A percentile compares a stretch with the other conserved stretches of the same genome.
Conservation (phyloP, 1,140 invertebrate genomes). For the Cotesia glomerata region DNA sequence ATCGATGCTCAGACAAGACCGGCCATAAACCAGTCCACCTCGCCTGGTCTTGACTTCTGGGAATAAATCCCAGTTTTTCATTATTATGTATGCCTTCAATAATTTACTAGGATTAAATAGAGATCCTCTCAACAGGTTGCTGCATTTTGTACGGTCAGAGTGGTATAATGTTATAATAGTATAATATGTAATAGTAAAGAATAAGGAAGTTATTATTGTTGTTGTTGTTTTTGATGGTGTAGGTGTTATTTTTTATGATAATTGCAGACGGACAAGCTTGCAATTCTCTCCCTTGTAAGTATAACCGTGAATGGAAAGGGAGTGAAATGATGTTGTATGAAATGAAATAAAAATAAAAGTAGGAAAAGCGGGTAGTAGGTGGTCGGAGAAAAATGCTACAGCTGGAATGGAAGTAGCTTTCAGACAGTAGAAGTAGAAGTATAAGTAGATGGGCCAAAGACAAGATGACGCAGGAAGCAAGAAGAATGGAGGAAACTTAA, state of each 20-base stretch:
- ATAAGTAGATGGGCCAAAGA: background rate
- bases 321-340: too few relatives aligned
- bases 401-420: background rate
- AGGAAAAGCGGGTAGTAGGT: background rate
- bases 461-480: slow-evolving; percentile 6
- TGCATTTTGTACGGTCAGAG: too few relatives aligned
- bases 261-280: too few relatives aligned
- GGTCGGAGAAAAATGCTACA: background rate
- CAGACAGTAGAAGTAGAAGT: background rate
- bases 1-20: background rate
- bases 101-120: background rate
- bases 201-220: too few relatives aligned
- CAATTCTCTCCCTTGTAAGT: too few relatives aligned
- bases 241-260: too few relatives aligned
- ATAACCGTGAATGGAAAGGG: too few relatives aligned
- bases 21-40: background rate
- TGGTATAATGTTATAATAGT: too few relatives aligned
- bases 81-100: background rate
- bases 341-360: too few relatives aligned
- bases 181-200: too few relatives aligned
- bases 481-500: slow-evolving; percentile 20
- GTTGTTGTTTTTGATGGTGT: too few relatives aligned
- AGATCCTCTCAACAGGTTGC: too few relatives aligned
- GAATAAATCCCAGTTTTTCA: background rate
- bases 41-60: background rate